A percentile compares a stretch with the other conserved stretches of the same genome.
Conservation (phyloP, 1,140 invertebrate species). For the Habropoda laboriosa region DNA sequence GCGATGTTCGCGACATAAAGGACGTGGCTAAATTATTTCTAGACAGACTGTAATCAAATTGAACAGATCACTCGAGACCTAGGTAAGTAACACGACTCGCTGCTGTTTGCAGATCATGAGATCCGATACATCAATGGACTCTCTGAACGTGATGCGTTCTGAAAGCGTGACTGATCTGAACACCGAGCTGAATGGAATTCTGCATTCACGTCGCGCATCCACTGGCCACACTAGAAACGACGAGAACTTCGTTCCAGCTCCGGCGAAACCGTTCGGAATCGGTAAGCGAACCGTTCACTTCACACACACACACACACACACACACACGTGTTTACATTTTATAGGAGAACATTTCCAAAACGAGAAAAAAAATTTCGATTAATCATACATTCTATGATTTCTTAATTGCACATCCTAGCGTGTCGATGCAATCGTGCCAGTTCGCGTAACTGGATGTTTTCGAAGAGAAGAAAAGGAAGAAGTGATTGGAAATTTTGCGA, state of each 20-base stretch:
- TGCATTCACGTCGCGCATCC: constrained; percentile 74
- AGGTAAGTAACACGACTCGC: not conserved
- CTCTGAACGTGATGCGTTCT: constrained; percentile 87
- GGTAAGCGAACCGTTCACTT: constrained; percentile 83
- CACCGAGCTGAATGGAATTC: constrained; percentile 73
- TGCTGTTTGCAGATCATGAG: constrained; percentile 86
- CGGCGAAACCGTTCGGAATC: constrained; percentile 89
- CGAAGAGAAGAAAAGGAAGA: too few relatives aligned
- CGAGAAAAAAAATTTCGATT: constrained; percentile 5
- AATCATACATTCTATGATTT: constrained; percentile 63
- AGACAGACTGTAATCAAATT: too few relatives aligned
- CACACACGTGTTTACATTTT: too few relatives aligned
- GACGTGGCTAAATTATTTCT: not conserved
- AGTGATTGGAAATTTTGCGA: not conserved
- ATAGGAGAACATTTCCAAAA: not conserved
- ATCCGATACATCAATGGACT: constrained; percentile 89
- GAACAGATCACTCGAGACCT: not conserved
- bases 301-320: too few relatives aligned
- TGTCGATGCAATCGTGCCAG: too few relatives aligned
- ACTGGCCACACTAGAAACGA: constrained; percentile 81
- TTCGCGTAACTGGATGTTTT: too few relatives aligned
- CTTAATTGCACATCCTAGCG: constrained; percentile 37
- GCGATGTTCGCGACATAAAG: not conserved
- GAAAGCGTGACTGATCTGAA: constrained; percentile 92
- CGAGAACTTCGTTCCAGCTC: constrained; percentile 81